Evolutionary conservation across 2,113 vertebrate genomes (phyloP).

Genomic region (Cranoglanis bouderius): DNA sequence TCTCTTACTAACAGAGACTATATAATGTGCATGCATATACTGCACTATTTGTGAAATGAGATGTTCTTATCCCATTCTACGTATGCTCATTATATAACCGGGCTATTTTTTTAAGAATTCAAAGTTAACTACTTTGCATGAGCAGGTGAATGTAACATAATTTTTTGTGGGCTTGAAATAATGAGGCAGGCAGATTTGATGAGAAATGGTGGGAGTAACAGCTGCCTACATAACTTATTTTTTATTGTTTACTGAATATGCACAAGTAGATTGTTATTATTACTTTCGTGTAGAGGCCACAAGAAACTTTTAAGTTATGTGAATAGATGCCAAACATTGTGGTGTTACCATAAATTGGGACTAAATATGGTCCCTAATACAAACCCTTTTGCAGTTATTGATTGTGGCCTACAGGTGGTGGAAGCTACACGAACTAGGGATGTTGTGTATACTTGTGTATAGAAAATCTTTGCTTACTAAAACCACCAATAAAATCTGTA

Average conservation of each 20-base stretch:
- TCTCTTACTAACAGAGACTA: not conserved
- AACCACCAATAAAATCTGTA: not conserved
- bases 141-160: not conserved
- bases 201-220: not conserved
- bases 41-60: not conserved
- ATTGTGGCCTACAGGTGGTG: not conserved
- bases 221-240: slow-evolving; percentile 35
- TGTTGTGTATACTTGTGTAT: not conserved
- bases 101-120: not conserved
- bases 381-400: not conserved
- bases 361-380: slow-evolving; percentile 31
- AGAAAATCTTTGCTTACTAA: not conserved
- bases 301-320: slow-evolving; percentile 26
- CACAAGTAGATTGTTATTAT: slow-evolving; percentile 42
- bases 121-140: not conserved
- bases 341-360: not conserved
- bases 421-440: not conserved
- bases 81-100: not conserved
- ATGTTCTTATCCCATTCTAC: not conserved
- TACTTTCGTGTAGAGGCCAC: slow-evolving; percentile 6
- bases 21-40: not conserved
- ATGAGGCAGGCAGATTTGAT: not conserved
- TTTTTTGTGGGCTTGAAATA: not conserved
- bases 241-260: slow-evolving; percentile 50
- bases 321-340: not conserved